Evolutionary conservation across 2,113 vertebrate species (phyloP).

Genomic region (Cyprinodon variegatus): DNA sequence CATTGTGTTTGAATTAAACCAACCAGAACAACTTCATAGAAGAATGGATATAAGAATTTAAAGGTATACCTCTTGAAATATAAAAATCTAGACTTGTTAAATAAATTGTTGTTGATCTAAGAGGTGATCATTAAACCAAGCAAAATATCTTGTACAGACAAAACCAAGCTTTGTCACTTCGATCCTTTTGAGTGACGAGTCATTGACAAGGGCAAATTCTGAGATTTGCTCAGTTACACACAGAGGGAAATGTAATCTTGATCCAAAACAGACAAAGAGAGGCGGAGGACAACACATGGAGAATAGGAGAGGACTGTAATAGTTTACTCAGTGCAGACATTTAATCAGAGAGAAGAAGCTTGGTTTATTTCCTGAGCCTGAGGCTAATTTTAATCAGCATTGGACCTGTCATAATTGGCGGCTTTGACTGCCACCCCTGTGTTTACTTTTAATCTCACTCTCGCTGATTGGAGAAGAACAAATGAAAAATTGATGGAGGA

Average conservation of each 20-base stretch:
- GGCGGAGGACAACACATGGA: slow-evolving; percentile 47
- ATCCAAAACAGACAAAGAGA: slow-evolving; percentile 7
- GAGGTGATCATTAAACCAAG: neutral
- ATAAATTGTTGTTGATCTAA: neutral
- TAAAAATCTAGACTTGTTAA: no score
- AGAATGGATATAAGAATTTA: neutral
- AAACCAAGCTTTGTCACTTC: neutral
- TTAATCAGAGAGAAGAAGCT: slow-evolving; percentile 69
- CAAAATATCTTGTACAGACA: neutral
- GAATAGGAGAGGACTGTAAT: slow-evolving; percentile 41
- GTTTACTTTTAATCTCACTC: slow-evolving; percentile 86
- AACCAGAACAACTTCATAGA: neutral
- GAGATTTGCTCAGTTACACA: neutral
- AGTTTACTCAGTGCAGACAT: slow-evolving; percentile 72
- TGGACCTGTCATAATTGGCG: slow-evolving; percentile 80
- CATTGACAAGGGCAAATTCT: neutral
- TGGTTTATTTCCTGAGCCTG: slow-evolving; percentile 68
- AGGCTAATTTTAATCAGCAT: slow-evolving; percentile 90
- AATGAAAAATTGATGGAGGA: slow-evolving; percentile 25
- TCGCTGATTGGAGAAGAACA: slow-evolving; percentile 85
- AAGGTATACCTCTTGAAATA: no score
- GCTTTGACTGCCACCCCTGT: slow-evolving; percentile 83
- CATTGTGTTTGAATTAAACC: neutral
- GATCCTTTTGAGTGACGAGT: neutral
- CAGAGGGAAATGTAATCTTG: slow-evolving; percentile 1